These are phyloP conservation scores for Acanthurus leucopareius DNA, from an alignment of 2,797 vertebrate species.

Conservation along the genomic window DNA sequence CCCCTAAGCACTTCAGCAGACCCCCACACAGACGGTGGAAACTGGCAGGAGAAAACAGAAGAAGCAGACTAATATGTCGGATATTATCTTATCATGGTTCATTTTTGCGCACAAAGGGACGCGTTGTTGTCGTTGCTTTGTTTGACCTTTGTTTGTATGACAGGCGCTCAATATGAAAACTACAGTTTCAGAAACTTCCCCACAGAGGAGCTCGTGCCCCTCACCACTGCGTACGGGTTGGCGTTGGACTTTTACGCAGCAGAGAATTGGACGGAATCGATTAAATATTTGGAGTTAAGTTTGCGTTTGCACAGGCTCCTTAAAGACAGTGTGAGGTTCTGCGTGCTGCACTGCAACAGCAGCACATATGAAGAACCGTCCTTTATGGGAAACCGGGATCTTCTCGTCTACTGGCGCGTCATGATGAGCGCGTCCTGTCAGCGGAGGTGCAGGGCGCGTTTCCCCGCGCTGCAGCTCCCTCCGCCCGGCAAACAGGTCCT, in stretches of 20 bases:
- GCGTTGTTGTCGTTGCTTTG: conserved; percentile 9
- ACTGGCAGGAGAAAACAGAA: neutral
- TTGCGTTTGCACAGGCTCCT: conserved; percentile 89
- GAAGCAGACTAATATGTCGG: conserved; percentile 4
- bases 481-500: conserved; percentile 85
- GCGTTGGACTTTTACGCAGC: conserved; percentile 87
- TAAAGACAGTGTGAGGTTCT: conserved; percentile 87
- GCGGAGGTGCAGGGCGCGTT: conserved; percentile 85
- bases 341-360: conserved; percentile 78
- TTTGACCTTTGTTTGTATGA: conserved; percentile 9
- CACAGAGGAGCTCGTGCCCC: conserved; percentile 84
- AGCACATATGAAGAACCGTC: conserved; percentile 18
- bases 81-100: conserved; percentile 56
- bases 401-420: conserved; percentile 80
- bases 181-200: conserved; percentile 88
- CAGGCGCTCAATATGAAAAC: conserved; percentile 85
- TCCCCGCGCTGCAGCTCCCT: conserved; percentile 87
- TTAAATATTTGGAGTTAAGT: conserved; percentile 86
- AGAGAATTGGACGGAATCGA: conserved; percentile 89
- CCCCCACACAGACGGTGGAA: conserved; percentile 15
- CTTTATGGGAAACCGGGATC: conserved; percentile 62
- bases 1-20: conserved; percentile 67
- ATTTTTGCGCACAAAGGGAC: conserved; percentile 23
- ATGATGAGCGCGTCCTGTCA: conserved; percentile 86
- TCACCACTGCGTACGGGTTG: conserved; percentile 84